These are phyloP conservation scores for Garra rufa DNA, from an alignment of 2,113 vertebrate species.

Conservation along the genomic window DNA sequence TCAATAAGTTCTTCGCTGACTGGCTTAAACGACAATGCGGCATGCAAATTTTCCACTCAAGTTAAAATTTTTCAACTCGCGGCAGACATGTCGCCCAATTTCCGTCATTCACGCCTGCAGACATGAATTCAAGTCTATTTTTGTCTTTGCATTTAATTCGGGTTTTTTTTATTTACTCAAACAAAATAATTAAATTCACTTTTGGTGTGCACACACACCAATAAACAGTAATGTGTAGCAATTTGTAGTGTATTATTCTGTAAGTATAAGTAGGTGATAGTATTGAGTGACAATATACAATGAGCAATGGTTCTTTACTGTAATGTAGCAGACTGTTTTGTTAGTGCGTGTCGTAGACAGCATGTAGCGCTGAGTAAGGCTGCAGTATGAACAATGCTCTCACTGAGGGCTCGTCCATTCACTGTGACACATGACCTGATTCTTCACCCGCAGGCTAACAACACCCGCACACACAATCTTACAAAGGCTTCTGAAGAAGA, in stretches of 20 bases:
- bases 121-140: too few relatives aligned
- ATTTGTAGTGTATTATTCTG: background rate
- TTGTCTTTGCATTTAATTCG: too few relatives aligned
- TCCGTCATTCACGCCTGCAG: too few relatives aligned
- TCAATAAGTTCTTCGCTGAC: too few relatives aligned
- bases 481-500: constrained; percentile 36
- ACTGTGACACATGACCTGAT: constrained; percentile 26
- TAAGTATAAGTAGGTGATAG: background rate
- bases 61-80: too few relatives aligned
- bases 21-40: too few relatives aligned
- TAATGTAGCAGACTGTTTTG: background rate
- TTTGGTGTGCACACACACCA: too few relatives aligned
- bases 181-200: too few relatives aligned
- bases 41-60: too few relatives aligned
- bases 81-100: too few relatives aligned
- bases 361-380: constrained; percentile 19
- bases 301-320: background rate
- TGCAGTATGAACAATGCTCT: constrained; percentile 25
- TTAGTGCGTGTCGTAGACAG: background rate
- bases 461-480: constrained; percentile 11
- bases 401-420: constrained; percentile 9
- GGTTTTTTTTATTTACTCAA: too few relatives aligned
- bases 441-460: constrained; percentile 9
- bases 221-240: background rate
- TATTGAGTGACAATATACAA: background rate